A percentile compares a stretch with the other conserved stretches of the same genome.
These are phyloP conservation scores for Phasia obesa DNA, from an alignment of 2,888 invertebrate species.

Conservation along the genomic window DNA sequence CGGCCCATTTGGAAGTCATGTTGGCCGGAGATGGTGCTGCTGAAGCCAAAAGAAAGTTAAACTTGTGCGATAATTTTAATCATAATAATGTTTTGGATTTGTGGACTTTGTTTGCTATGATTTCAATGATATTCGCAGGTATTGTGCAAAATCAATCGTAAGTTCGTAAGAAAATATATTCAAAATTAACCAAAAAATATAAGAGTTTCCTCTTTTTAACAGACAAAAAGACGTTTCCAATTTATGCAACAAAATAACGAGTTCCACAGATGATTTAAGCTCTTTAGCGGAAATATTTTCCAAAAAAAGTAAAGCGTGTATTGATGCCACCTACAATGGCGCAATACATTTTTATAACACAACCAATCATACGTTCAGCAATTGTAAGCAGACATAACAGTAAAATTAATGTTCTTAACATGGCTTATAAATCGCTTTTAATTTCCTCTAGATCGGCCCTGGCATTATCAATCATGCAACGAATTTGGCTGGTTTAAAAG, in stretches of 20 bases:
- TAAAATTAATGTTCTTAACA: background rate
- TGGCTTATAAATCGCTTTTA: background rate
- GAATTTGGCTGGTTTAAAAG: slow-evolving; percentile 94
- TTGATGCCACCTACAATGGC: background rate
- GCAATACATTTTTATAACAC: background rate
- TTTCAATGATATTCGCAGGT: slow-evolving; percentile 78
- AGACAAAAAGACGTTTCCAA: slow-evolving; percentile 74
- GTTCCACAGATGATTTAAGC: slow-evolving; percentile 74
- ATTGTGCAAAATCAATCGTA: slow-evolving; percentile 79
- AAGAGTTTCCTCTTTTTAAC: background rate
- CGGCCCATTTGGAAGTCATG: slow-evolving; percentile 78
- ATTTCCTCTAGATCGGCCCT: slow-evolving; percentile 81
- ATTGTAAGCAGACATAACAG: too few relatives aligned
- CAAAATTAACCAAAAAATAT: background rate
- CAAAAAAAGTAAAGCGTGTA: background rate
- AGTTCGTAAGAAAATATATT: slow-evolving; percentile 17
- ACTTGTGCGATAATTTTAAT: slow-evolving; percentile 79
- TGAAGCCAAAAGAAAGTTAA: slow-evolving; percentile 77
- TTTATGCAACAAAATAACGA: slow-evolving; percentile 74
- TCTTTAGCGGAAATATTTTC: slow-evolving; percentile 75
- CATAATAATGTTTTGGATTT: slow-evolving; percentile 77
- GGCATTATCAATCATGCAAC: slow-evolving; percentile 93
- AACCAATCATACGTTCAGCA: background rate
- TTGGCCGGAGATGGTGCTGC: slow-evolving; percentile 75
- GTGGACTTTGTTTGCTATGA: slow-evolving; percentile 78